Evolutionary conservation across 1,140 invertebrate species (phyloP).

Genomic region (Zaprionus capensis): DNA sequence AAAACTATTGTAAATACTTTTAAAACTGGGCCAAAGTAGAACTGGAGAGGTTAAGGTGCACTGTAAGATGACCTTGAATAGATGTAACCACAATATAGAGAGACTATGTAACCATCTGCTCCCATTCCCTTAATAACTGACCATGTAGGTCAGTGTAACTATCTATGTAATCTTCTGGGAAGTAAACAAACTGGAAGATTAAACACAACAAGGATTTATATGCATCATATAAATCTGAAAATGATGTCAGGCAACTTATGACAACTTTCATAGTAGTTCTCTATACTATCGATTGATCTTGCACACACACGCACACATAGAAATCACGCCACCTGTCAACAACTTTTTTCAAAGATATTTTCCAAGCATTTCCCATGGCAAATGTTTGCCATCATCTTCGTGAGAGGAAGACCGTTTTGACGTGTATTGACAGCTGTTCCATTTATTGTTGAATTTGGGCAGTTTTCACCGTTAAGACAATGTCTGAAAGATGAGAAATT

Average conservation of each 20-base stretch:
- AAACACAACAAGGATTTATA: background rate
- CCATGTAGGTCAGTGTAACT: background rate
- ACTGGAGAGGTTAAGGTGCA: background rate
- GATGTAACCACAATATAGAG: background rate
- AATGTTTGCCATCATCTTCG: constrained; percentile 9
- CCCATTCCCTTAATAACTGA: background rate
- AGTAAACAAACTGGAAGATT: background rate
- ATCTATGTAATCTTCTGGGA: background rate
- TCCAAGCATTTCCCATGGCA: constrained; percentile 5
- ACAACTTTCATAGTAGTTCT: constrained; percentile 7
- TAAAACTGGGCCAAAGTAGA: constrained; percentile 2
- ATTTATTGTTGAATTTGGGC: constrained; percentile 24
- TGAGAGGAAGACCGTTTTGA: constrained; percentile 1
- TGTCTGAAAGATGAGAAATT: background rate
- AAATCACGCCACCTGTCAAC: constrained; percentile 23
- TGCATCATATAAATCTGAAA: background rate
- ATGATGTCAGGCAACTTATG: constrained; percentile 7
- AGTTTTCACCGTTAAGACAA: constrained; percentile 12
- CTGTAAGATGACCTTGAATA: background rate
- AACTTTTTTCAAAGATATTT: constrained; percentile 10
- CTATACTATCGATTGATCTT: background rate
- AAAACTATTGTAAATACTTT: constrained; percentile 1
- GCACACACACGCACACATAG: background rate
- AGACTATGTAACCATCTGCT: too few species aligned
- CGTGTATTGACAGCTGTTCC: constrained; percentile 27